Conservation (phyloP, 1,140 invertebrate genomes). For the Penaeus chinensis region DNA sequence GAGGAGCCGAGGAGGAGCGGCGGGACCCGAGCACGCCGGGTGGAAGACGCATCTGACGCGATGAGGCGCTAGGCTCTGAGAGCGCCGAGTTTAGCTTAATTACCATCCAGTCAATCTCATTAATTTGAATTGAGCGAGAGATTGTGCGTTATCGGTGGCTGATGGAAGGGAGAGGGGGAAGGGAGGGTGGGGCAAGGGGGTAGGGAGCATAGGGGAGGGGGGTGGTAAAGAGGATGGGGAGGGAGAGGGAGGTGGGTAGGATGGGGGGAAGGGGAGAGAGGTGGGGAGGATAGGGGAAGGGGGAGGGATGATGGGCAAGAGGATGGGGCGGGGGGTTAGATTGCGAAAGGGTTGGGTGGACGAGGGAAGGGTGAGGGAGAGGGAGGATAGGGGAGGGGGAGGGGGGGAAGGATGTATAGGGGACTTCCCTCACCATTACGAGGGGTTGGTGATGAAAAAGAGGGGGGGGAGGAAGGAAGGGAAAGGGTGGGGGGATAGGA, state of each 20-base stretch:
- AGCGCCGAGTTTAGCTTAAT: slow-evolving; percentile 53
- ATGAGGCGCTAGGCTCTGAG: neutral
- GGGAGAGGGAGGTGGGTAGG: too few relatives aligned
- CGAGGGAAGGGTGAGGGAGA: neutral
- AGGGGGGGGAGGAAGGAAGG: neutral
- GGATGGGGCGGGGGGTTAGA: neutral
- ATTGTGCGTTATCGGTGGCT: slow-evolving; percentile 59
- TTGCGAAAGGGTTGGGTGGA: neutral
- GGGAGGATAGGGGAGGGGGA: neutral
- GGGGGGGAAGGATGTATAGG: neutral
- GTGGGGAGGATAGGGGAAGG: neutral
- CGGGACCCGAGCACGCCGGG: neutral
- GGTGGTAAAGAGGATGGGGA: neutral
- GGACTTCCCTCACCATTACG: neutral
- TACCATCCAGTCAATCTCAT: slow-evolving; percentile 61
- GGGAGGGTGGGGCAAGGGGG: neutral
- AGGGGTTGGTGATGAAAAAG: neutral
- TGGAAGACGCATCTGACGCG: slow-evolving; percentile 4
- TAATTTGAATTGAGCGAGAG: slow-evolving; percentile 61
- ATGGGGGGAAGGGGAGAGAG: neutral
- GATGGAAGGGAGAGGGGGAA: slow-evolving; percentile 25
- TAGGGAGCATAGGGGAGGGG: neutral
- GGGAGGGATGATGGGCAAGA: neutral
- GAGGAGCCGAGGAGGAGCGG: neutral
- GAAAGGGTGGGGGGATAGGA: neutral